Conservation (phyloP, 2,888 invertebrate species). For the Sarcophaga carnaria region DNA sequence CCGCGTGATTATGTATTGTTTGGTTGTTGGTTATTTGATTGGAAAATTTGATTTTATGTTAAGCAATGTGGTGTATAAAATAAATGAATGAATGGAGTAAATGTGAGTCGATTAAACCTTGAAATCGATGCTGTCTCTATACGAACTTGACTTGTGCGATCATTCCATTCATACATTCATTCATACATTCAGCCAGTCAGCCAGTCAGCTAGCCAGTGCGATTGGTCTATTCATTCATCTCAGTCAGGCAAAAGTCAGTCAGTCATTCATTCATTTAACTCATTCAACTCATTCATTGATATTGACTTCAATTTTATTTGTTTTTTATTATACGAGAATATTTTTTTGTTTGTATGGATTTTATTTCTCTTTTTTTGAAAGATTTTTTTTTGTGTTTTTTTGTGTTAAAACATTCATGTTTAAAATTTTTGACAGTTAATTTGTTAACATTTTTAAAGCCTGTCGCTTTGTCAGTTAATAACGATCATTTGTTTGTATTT, state of each 20-base stretch:
- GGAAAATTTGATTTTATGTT: background rate
- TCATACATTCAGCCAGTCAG: slow-evolving; percentile 18
- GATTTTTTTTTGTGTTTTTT: background rate
- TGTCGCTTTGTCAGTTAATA: slow-evolving; percentile 67
- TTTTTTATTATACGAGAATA: background rate
- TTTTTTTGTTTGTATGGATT: background rate
- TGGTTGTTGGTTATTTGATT: background rate
- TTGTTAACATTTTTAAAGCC: slow-evolving; percentile 69
- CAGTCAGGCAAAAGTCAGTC: slow-evolving; percentile 47
- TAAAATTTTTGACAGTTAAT: slow-evolving; percentile 57
- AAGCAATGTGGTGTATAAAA: background rate
- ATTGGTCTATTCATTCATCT: slow-evolving; percentile 39
- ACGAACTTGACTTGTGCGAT: no score
- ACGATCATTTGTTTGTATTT: slow-evolving; percentile 49
- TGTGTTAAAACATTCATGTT: background rate
- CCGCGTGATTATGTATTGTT: no score
- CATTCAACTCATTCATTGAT: slow-evolving; percentile 46
- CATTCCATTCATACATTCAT: background rate
- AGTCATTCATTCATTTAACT: slow-evolving; percentile 51
- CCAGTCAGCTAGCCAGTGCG: slow-evolving; percentile 4
- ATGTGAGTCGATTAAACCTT: slow-evolving; percentile 34
- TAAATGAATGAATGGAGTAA: slow-evolving; percentile 3
- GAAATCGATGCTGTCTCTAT: slow-evolving; percentile 6
- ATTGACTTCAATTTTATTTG: slow-evolving; percentile 37
- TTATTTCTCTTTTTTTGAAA: background rate